Evolutionary conservation across 2,888 invertebrate genomes (phyloP).

Genomic region (Rotaria macrura): DNA sequence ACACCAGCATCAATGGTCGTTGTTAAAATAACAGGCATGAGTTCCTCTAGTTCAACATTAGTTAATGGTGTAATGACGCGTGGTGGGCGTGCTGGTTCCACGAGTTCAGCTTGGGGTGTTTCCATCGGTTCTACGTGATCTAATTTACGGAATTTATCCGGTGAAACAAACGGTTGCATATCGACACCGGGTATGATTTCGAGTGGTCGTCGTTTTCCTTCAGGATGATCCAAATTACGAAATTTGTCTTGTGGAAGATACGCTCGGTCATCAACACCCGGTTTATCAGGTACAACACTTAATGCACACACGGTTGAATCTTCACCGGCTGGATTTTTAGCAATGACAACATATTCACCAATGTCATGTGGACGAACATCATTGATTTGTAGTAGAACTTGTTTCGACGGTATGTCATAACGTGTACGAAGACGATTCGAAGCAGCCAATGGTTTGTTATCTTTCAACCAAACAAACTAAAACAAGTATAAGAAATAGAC

Average conservation of each 20-base stretch:
- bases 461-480: conserved; percentile 24
- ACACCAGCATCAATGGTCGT: not conserved
- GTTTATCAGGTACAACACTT: not conserved
- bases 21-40: conserved; percentile 22
- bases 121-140: not conserved
- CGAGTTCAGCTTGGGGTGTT: not conserved
- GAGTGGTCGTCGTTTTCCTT: not conserved
- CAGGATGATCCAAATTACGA: conserved; percentile 7
- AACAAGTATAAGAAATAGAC: not conserved
- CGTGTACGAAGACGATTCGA: conserved; percentile 22
- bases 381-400: conserved; percentile 30
- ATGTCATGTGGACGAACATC: conserved; percentile 20
- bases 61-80: conserved; percentile 25
- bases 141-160: not conserved
- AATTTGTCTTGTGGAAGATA: conserved; percentile 25
- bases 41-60: conserved; percentile 21
- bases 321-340: conserved; percentile 24
- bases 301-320: conserved; percentile 25
- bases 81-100: conserved; percentile 3
- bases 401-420: conserved; percentile 16
- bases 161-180: conserved; percentile 10
- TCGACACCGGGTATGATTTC: conserved; percentile 26
- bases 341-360: conserved; percentile 22
- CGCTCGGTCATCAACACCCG: conserved; percentile 19
- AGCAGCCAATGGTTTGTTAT: not conserved